Percentiles rank a stretch among this genome's conserved stretches.
Evolutionary conservation across 2,113 vertebrate species (phyloP).

Genomic region (Cololabis saira): DNA sequence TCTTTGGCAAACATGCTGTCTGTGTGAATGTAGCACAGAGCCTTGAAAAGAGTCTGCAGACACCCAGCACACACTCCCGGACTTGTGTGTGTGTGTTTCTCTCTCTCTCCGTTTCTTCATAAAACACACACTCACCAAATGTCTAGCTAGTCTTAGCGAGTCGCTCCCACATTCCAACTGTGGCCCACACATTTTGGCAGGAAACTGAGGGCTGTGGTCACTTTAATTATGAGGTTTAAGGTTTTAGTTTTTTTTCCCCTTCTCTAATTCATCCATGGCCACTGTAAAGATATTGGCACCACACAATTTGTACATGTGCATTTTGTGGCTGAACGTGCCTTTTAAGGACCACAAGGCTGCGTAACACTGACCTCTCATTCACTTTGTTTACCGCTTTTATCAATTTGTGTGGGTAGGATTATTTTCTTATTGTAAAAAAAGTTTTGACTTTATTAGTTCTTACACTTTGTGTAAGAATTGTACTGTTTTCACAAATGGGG

Average conservation of each 20-base stretch:
- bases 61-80: constrained; percentile 27
- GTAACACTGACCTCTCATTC: constrained; percentile 4
- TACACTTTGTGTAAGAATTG: constrained; percentile 1
- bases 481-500: neutral
- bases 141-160: constrained; percentile 15
- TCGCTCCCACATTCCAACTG: constrained; percentile 57
- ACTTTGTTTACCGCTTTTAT: neutral
- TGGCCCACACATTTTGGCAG: constrained; percentile 49
- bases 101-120: too few species aligned
- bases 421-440: too few species aligned
- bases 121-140: constrained; percentile 20
- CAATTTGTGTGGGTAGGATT: neutral
- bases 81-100: constrained; percentile 32
- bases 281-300: constrained; percentile 28
- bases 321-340: constrained; percentile 29
- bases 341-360: neutral
- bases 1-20: neutral
- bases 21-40: constrained; percentile 33
- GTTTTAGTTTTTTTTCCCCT: constrained; percentile 25
- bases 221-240: constrained; percentile 42
- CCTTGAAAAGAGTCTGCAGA: constrained; percentile 46
- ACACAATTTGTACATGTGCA: constrained; percentile 46
- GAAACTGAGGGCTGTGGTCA: constrained; percentile 31
- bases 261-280: constrained; percentile 30
- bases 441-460: neutral